Evolutionary conservation across 2,113 vertebrate genomes (phyloP), one percentile per base, ranked within the genome.

Genomic region (Coregonus clupeaformis): DNA sequence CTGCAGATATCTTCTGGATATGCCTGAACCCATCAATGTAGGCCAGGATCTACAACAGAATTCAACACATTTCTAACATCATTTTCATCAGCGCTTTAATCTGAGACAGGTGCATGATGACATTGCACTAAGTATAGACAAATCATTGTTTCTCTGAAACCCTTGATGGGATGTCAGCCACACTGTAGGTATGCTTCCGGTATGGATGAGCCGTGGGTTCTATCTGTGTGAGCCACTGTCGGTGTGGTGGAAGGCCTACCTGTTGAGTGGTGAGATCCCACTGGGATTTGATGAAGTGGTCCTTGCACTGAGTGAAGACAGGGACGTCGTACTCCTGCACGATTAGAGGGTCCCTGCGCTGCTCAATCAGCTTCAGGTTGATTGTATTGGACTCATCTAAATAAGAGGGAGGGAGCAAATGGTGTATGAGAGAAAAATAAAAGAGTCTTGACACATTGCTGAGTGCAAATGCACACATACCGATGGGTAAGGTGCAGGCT

Each of bases 181-280:
- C 49, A 52, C 49, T 52, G 49, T 18, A 52, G 5, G 5, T 18
- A 42, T 2, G 36, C 36, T 42, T 42, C 36, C 2, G 36, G 9
- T 42, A 42, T 12, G 36, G 36, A 42, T 42, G 36, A 42, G 36
- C 9, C 16, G 49, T 52, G 16, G 13, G 13, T 16, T 16, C 49
- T 18, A 4, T 52, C 4, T 52, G 49, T 52, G 13, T 52, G 49
- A 18, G 47, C 47, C 13, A 16, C 47, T 13, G 47, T 16, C 47
- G 14, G 47, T 16, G 47, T 49, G 47, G 11, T 14, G 14, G 6
- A 7, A 4, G 63, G 25, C 6, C 77, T 67, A 96, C 97, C 95
- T 99, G 98, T 75, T 99, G 98, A 0, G 98, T 99, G 73, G 98
- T 99, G 81, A 99, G 95, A 87, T 99, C 97, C 97, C 98, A 99